Conservation (phyloP, 1,140 invertebrate species). For the Bombus confusus region DNA sequence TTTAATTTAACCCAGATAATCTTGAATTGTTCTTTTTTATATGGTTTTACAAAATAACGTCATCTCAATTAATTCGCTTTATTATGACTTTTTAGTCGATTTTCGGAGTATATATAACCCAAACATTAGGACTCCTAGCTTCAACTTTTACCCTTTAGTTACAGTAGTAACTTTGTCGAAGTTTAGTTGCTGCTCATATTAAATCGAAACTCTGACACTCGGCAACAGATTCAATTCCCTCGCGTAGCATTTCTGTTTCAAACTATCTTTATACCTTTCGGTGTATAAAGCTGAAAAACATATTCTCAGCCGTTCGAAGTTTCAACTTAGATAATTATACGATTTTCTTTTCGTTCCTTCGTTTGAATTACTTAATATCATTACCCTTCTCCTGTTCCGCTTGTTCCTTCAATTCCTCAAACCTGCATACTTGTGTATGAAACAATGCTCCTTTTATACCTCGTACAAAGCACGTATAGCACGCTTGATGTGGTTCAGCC, state of each 20-base stretch:
- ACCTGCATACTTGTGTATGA: background rate
- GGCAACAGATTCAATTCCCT: background rate
- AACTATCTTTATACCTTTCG: background rate
- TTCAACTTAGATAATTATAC: background rate
- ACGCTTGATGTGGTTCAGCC: conserved; percentile 8
- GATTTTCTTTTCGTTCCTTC: no score
- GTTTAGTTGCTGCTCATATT: background rate
- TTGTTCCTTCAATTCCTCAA: background rate
- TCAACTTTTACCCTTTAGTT: background rate
- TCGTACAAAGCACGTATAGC: background rate
- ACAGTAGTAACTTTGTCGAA: background rate
- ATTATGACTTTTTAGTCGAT: no score
- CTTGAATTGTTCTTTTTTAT: background rate
- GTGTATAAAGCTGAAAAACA: background rate
- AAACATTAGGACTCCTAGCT: background rate
- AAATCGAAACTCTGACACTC: background rate
- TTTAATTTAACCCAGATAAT: background rate
- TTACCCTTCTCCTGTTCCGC: background rate
- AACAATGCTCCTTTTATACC: background rate
- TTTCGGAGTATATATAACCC: background rate
- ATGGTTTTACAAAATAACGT: no score
- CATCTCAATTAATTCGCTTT: no score
- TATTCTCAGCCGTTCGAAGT: background rate
- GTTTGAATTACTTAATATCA: no score
- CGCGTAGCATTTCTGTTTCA: background rate